A percentile compares a stretch with the other conserved stretches of the same genome.
Evolutionary conservation across 2,888 invertebrate species (phyloP).

Genomic region (Anorthoa munda): DNA sequence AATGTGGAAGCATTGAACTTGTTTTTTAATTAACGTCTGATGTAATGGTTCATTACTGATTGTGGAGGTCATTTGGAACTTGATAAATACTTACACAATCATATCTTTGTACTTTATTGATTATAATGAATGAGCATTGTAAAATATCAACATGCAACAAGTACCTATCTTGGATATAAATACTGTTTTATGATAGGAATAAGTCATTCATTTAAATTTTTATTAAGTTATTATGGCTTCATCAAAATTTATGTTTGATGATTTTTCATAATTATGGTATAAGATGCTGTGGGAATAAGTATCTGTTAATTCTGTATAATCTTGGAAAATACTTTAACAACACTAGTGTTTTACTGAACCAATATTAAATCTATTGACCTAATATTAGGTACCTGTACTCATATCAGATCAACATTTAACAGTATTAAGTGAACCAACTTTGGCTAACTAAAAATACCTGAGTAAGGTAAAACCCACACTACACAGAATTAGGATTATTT

Average conservation of each 20-base stretch:
- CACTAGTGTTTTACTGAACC: not conserved
- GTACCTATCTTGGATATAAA: conserved; percentile 8
- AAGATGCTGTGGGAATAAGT: no score
- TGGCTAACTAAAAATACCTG: not conserved
- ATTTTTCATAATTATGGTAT: no score
- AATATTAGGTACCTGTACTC: not conserved
- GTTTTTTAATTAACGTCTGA: conserved; percentile 63
- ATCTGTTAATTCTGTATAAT: not conserved
- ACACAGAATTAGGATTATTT: conserved; percentile 27
- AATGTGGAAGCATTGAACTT: conserved; percentile 69
- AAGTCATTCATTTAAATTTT: not conserved
- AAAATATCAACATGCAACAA: conserved; percentile 29
- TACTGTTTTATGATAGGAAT: conserved; percentile 14
- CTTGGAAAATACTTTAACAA: not conserved
- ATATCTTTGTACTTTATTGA: conserved; percentile 16
- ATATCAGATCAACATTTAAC: not conserved
- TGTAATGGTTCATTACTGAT: conserved; percentile 65
- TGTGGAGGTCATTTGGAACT: conserved; percentile 60
- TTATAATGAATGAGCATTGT: conserved; percentile 34
- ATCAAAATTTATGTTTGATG: no score
- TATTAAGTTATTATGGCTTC: no score
- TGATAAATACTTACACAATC: conserved; percentile 54
- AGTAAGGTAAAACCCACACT: conserved; percentile 44
- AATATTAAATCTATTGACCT: not conserved
- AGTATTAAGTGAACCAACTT: not conserved